phyloP scores from a whole-genome alignment of 64 coral and sea anemone species.

The Astreopora myriophthalma region DNA sequence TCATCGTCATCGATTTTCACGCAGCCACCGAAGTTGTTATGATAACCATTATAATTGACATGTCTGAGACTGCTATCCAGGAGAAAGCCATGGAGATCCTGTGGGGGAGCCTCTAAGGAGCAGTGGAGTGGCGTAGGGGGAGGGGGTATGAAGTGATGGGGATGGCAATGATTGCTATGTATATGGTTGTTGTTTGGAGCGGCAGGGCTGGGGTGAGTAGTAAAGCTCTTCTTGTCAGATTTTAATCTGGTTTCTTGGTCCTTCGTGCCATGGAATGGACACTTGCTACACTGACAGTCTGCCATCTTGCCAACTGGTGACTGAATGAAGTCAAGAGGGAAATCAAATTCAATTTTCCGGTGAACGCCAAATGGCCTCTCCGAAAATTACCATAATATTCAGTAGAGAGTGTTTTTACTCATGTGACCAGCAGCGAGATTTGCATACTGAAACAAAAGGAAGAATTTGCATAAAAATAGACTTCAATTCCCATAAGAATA shows the following conservation, averaged over 20 bases:
- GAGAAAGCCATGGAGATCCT: conserved; percentile 60
- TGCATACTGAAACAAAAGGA: too few species aligned
- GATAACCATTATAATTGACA: conserved; percentile 61
- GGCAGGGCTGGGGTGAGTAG: conserved; percentile 40
- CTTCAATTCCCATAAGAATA: too few species aligned
- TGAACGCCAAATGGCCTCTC: too few species aligned
- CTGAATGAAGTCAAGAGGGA: background rate
- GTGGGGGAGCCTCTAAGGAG: conserved; percentile 34
- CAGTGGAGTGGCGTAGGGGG: conserved; percentile 13
- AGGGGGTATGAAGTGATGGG: conserved; percentile 14
- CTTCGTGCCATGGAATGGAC: conserved; percentile 62
- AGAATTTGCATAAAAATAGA: too few species aligned
- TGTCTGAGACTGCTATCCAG: conserved; percentile 48
- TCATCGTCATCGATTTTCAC: conserved; percentile 52
- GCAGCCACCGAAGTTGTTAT: conserved; percentile 61
- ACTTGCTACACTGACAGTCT: conserved; percentile 75
- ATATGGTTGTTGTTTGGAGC: conserved; percentile 46
- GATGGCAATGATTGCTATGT: conserved; percentile 60
- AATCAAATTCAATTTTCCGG: background rate
- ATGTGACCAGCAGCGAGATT: too few species aligned
- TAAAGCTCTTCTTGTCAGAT: conserved; percentile 63
- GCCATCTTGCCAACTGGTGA: conserved; percentile 8
- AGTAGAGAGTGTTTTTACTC: too few species aligned
- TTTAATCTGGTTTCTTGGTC: conserved; percentile 76
- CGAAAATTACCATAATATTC: too few species aligned